Evolutionary conservation across 1,140 invertebrate genomes (phyloP), one percentile per base, ranked within the genome.

Genomic region (Drosophila albomicans): DNA sequence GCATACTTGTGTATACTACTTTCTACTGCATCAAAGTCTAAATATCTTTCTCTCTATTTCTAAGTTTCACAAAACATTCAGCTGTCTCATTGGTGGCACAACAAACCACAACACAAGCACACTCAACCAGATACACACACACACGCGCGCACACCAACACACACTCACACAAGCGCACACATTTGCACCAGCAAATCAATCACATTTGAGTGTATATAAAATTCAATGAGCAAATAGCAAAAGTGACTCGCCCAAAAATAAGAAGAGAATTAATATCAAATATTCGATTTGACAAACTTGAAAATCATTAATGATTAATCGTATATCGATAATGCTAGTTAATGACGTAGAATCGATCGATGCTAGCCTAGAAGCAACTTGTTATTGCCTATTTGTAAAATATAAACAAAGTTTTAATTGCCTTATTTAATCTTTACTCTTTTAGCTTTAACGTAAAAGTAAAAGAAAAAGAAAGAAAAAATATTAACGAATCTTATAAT

Each of bases 371-470:
- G 38, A 32, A 48, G 13, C 8, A 43, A 68, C 13, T 68, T 58
- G 1, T 35, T 5, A 15, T 43, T 20, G 51, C 46, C 30, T 30
- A 32, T 56, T 58, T 59, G n/a, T 41, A 30, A 52, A 63, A 56
- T 56, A 48, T 25, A 8, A n/a, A 38, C 2, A 57, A 51, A 59
- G 15, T 51, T 54, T 5, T 62, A 15, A 57, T 32, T 48, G 35
- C 35, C 10, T 38, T 35, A 66, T 20, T 52, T 25, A 67, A 45
- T 13, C 38, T 41, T 38, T 25, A 20, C 11, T 43, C 3, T 28
- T 20, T 35, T 59, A 68, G 64, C 70, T 35, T 32, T 66, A 79
- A 76, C 75, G 66, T 81, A 72, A 80, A 30, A 48, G 57, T 70
- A 75, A 76, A 74, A 25, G 20, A 25, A 25, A 25, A 25, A 25